These are phyloP conservation scores for Drosophila gaucha DNA, from an alignment of 2,888 invertebrate genomes.

Conservation along the genomic window DNA sequence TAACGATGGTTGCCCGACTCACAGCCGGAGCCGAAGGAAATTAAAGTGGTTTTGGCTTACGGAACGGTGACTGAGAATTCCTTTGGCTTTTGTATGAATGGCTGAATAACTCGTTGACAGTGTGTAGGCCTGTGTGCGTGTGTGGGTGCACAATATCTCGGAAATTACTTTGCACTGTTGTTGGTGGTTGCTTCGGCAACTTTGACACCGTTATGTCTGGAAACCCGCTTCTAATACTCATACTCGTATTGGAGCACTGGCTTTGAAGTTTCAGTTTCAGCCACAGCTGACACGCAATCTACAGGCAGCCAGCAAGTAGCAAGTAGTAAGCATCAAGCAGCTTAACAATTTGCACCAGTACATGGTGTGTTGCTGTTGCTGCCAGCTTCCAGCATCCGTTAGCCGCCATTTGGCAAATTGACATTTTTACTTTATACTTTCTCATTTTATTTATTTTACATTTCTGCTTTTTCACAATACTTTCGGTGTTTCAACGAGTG, in stretches of 20 bases:
- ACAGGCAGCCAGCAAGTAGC: constrained; percentile 30
- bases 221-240: constrained; percentile 31
- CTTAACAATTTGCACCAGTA: constrained; percentile 58
- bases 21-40: constrained; percentile 66
- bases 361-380: constrained; percentile 23
- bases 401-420: constrained; percentile 74
- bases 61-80: constrained; percentile 8
- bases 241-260: constrained; percentile 31
- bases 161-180: constrained; percentile 74
- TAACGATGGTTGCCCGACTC: constrained; percentile 54
- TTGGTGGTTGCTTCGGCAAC: constrained; percentile 68
- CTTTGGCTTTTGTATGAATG: constrained; percentile 54
- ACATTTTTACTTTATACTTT: constrained; percentile 63
- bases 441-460: constrained; percentile 13
- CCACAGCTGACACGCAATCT: constrained; percentile 22
- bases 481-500: constrained; percentile 32
- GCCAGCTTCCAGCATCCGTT: constrained; percentile 50
- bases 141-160: constrained; percentile 57
- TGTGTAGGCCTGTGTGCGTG: constrained; percentile 12
- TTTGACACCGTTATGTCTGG: constrained; percentile 59
- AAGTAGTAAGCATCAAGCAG: constrained; percentile 32
- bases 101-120: constrained; percentile 39
- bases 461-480: constrained; percentile 55
- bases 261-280: constrained; percentile 55
- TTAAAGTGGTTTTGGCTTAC: constrained; percentile 73